Evolutionary conservation across 2,113 vertebrate species (phyloP).

Genomic region (Triplophysa siluroides): DNA sequence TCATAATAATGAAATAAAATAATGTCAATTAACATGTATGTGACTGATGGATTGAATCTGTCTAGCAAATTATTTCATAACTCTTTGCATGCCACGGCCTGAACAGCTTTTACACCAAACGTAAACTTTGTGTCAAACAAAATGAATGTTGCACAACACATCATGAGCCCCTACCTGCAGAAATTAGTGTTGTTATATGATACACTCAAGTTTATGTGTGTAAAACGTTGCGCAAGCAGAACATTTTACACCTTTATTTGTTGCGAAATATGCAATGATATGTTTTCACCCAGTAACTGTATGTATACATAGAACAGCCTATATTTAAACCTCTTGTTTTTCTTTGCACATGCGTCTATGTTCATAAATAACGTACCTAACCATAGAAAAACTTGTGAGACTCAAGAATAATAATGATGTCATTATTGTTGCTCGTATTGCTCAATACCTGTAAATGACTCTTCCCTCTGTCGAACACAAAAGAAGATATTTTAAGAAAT

Average conservation of each 20-base stretch:
- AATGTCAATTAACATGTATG: neutral
- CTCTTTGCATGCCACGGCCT: constrained; percentile 5
- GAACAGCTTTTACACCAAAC: neutral
- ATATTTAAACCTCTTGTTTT: constrained; percentile 53
- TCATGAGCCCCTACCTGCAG: constrained; percentile 5
- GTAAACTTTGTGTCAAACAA: neutral
- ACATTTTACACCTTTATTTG: constrained; percentile 1
- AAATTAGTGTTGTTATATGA: neutral
- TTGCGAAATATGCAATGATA: neutral
- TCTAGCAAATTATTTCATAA: neutral
- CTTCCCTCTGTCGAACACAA: too few species aligned
- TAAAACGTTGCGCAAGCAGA: constrained; percentile 6
- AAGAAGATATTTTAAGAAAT: too few species aligned
- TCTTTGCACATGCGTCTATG: constrained; percentile 36
- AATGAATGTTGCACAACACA: constrained; percentile 1
- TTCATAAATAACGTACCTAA: constrained; percentile 51
- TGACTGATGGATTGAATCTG: neutral
- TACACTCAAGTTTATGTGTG: neutral
- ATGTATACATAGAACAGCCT: neutral
- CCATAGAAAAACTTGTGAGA: neutral
- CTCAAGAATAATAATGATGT: neutral
- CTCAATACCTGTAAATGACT: too few species aligned
- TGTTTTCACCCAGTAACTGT: constrained; percentile 52
- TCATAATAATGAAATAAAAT: too few species aligned
- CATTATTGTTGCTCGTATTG: neutral